Evolutionary conservation across 1,140 invertebrate species (phyloP).

Genomic region (Grapholita molesta): DNA sequence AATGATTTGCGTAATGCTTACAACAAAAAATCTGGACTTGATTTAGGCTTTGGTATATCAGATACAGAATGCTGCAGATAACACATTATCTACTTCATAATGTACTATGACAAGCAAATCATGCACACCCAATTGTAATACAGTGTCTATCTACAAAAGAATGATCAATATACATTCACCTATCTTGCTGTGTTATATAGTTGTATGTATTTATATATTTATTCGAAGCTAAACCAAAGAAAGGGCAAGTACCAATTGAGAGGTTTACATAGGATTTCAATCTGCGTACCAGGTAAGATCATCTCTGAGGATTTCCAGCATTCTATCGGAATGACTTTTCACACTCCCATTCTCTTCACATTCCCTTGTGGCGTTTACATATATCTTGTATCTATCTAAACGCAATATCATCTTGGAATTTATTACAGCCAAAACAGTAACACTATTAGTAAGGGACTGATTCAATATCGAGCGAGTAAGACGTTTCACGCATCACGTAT

Average conservation of each 20-base stretch:
- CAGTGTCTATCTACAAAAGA: too few species aligned
- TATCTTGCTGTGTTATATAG: not conserved
- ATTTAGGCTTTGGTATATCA: too few species aligned
- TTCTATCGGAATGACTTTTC: not conserved
- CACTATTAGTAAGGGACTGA: not conserved
- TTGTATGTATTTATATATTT: not conserved
- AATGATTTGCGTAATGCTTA: too few species aligned
- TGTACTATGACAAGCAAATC: not conserved
- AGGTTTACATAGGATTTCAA: not conserved
- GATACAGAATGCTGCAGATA: too few species aligned
- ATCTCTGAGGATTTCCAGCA: not conserved
- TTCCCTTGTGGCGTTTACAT: not conserved
- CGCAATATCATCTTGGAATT: not conserved
- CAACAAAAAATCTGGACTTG: not conserved
- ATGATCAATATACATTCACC: not conserved
- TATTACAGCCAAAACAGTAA: not conserved
- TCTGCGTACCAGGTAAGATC: not conserved
- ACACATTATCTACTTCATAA: too few species aligned
- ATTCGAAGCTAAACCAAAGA: not conserved
- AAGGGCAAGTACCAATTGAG: not conserved
- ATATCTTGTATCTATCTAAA: not conserved
- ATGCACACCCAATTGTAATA: not conserved
- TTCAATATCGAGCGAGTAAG: not conserved
- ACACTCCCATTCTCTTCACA: not conserved
- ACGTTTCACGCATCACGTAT: constrained; percentile 1